These are phyloP conservation scores for Dendrolimus punctatus DNA, from an alignment of 1,140 invertebrate genomes.

Conservation along the genomic window DNA sequence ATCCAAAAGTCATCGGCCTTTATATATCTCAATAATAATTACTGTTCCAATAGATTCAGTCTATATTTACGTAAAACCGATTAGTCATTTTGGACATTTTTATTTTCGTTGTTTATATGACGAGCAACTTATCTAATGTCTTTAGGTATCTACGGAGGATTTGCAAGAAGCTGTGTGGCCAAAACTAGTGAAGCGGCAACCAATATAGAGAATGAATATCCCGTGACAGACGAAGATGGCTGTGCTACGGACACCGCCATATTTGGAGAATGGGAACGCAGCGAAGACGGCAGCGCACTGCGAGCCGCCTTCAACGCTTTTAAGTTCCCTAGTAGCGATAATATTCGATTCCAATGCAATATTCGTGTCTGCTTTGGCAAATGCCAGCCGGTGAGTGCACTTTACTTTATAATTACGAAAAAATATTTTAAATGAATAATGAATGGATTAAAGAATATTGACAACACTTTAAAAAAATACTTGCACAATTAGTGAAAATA, in stretches of 20 bases:
- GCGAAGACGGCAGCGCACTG: slow-evolving; percentile 85
- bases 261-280: slow-evolving; percentile 94
- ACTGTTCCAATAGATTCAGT: no score
- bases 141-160: slow-evolving; percentile 93
- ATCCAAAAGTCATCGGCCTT: no score
- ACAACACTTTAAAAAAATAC: no score
- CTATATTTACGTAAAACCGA: no score
- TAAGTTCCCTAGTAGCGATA: slow-evolving; percentile 96
- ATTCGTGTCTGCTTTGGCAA: slow-evolving; percentile 95
- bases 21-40: no score
- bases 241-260: slow-evolving; percentile 94
- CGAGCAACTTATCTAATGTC: not conserved
- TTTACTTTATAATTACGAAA: not conserved
- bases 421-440: no score
- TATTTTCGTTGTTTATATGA: not conserved
- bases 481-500: no score
- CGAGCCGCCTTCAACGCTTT: slow-evolving; percentile 94
- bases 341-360: slow-evolving; percentile 96
- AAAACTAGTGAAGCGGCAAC: slow-evolving; percentile 88
- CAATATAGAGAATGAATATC: slow-evolving; percentile 90
- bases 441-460: no score
- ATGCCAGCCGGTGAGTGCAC: slow-evolving; percentile 88
- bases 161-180: slow-evolving; percentile 92
- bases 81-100: no score
- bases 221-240: slow-evolving; percentile 94